phyloP scores from a whole-genome alignment of 2,797 vertebrate genomes.

The Parauchenoglanis ngamensis region DNA sequence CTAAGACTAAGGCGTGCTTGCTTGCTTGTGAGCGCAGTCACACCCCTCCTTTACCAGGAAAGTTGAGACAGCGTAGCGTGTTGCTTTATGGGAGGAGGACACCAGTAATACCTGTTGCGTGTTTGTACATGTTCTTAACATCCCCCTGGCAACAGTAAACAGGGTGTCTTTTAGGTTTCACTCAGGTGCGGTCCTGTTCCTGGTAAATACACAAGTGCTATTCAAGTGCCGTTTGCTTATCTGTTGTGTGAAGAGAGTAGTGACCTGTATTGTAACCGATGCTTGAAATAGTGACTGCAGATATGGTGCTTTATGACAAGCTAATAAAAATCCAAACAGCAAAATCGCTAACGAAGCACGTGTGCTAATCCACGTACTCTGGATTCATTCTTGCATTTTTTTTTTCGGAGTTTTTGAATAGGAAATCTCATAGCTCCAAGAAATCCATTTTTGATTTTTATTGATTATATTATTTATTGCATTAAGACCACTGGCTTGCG shows the following conservation, averaged over 20 bases:
- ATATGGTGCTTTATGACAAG: too few species aligned
- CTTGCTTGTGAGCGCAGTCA: conserved; percentile 35
- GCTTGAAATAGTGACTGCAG: too few species aligned
- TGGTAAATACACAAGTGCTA: neutral
- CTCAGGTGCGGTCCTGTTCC: neutral
- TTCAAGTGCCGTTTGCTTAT: neutral
- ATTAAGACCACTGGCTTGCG: neutral
- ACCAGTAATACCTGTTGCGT: conserved; percentile 44
- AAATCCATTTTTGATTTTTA: too few species aligned
- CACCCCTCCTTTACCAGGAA: conserved; percentile 29
- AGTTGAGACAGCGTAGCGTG: neutral
- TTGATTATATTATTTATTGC: too few species aligned
- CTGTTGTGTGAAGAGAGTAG: neutral
- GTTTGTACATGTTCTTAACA: conserved; percentile 29
- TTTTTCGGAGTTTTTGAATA: neutral
- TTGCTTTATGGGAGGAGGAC: conserved; percentile 24
- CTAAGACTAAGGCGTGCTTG: neutral
- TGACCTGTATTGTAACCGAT: neutral
- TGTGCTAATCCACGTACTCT: too few species aligned
- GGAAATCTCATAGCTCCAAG: too few species aligned
- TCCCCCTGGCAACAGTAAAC: neutral
- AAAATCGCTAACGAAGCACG: neutral
- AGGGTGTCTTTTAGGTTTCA: neutral
- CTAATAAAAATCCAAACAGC: neutral
- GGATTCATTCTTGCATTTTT: too few species aligned